Conservation (phyloP, 1,140 invertebrate species). For the Diprion similis region DNA sequence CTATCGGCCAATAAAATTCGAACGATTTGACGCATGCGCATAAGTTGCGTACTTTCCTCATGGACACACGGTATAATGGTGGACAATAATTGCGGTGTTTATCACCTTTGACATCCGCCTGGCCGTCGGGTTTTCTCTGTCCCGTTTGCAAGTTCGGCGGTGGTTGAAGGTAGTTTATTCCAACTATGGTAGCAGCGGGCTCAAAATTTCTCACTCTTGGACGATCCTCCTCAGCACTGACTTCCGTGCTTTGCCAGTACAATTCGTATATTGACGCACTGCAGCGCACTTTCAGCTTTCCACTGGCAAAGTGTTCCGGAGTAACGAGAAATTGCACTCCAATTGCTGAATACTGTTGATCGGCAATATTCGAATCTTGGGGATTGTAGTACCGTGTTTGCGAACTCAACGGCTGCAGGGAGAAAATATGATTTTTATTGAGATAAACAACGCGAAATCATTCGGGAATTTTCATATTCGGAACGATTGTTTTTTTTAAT, state of each 20-base stretch:
- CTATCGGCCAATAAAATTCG: too few relatives aligned
- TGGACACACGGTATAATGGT: too few relatives aligned
- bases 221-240: constrained; percentile 65
- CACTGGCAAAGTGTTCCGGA: constrained; percentile 62
- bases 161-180: constrained; percentile 57
- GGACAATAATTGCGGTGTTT: too few relatives aligned
- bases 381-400: constrained; percentile 47
- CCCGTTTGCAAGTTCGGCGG: constrained; percentile 59
- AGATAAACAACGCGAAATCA: too few relatives aligned
- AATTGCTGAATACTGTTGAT: constrained; percentile 48
- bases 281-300: constrained; percentile 69
- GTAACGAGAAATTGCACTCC: constrained; percentile 65
- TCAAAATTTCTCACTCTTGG: constrained; percentile 46
- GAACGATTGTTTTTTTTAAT: too few relatives aligned
- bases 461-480: too few relatives aligned
- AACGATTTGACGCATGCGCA: too few relatives aligned
- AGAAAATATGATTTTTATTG: background rate
- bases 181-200: constrained; percentile 52
- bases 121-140: constrained; percentile 57
- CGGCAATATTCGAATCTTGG: constrained; percentile 46
- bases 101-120: constrained; percentile 58
- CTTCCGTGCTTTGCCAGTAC: constrained; percentile 69
- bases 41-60: too few relatives aligned
- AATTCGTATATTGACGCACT: constrained; percentile 68
- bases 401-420: constrained; percentile 39